phyloP scores from a whole-genome alignment of 2,797 vertebrate species.

The Smutsia temminckii region DNA sequence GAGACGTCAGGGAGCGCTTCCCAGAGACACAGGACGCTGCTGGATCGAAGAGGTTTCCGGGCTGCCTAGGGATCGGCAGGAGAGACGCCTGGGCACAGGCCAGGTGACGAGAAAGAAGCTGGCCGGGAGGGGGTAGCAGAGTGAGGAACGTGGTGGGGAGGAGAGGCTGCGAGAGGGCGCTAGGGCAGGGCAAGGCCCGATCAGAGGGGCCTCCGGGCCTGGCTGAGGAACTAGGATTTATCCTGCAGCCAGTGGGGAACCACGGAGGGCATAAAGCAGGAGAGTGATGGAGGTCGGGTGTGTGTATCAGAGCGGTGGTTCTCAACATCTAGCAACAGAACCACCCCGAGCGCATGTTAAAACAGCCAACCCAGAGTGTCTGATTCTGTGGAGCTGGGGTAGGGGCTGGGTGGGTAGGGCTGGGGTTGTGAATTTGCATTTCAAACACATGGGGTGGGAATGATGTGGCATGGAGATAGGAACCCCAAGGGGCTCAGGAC shows the following conservation, averaged over 20 bases:
- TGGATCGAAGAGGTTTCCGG: neutral
- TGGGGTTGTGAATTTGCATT: neutral
- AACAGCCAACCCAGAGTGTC: too few species aligned
- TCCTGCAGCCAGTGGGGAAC: neutral
- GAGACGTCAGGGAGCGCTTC: neutral
- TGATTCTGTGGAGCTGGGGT: neutral
- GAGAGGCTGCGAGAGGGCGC: neutral
- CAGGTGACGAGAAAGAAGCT: neutral
- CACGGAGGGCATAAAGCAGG: fast-evolving
- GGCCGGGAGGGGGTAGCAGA: neutral
- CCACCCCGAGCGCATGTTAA: neutral
- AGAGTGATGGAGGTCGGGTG: too few species aligned
- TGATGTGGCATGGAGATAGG: neutral
- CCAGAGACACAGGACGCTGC: neutral
- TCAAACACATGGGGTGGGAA: neutral
- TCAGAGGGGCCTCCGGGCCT: neutral
- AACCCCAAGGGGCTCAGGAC: neutral
- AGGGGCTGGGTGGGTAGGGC: too few species aligned
- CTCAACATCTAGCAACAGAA: neutral
- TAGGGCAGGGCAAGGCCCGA: too few species aligned
- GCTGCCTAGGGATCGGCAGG: neutral
- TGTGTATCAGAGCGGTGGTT: too few species aligned
- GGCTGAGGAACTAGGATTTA: neutral
- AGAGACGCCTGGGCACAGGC: neutral
- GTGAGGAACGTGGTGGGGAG: fast-evolving